Base-by-base conservation (phyloP, 2,888 invertebrate genomes). In the Phanerotoma sp. region DNA sequence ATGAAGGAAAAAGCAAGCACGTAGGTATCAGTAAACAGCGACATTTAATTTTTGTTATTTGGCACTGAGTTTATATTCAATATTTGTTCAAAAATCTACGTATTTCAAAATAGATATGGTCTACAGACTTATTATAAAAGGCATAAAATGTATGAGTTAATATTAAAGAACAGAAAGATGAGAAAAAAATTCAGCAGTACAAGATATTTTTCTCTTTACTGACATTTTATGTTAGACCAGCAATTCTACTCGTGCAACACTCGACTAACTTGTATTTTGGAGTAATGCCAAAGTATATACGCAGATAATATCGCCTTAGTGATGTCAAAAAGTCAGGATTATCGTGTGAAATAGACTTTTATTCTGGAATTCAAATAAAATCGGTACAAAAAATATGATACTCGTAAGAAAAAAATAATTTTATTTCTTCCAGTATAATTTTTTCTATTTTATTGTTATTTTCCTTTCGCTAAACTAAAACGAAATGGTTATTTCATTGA, bases 221-320 rank as follows among this genome's bases (percentile, higher is more conserved):
- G 40, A 40, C 48, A 47, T 32, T 53, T 53, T 53, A 53, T 53
- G 47, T 47, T 47, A 41, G 33, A 50, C 16, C 40, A 50, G 53
- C 47, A 53, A 53, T 53, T 53, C 48, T 16, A 16, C 20, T 32
- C 16, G 53, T 40, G n/a, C 47, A 47, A 47, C 35, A 53, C 47
- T 47, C 53, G 41, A 41, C 47, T 53, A 16, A 9, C 30, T 20
- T 16, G 15, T 42, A 40, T 41, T n/a, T 35, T 41, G 48, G 47
- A 33, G 28, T 35, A 9, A 25, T 42, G 54, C 47, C 54, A 33
- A 50, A 49, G 22, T 28, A 40, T 40, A 49, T 35, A 28, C 22
- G 41, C 25, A 35, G 47, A 50, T 48, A 41, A 54, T 48, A 48
- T 35, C 47, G 25, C 41, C 42, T 30, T 25, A 33, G 15, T 33